Base-by-base conservation (phyloP, 2,888 invertebrate species). In the Caenorhabditis sp. region DNA sequence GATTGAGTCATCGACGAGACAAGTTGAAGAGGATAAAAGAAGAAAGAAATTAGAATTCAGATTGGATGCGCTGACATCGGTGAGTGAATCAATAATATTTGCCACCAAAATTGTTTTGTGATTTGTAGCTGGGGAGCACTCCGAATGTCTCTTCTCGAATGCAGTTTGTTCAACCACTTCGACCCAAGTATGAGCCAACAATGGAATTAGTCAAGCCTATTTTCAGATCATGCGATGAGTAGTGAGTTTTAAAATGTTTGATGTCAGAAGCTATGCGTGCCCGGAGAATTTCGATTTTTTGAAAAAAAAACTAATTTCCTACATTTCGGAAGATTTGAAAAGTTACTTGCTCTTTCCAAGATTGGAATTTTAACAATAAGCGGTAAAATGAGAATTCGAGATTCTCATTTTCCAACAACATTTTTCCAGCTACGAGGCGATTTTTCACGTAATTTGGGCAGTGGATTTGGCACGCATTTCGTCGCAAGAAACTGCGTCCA, bases 371-470 rank as follows among this genome's bases (percentile, higher is more conserved):
- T n/a, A n/a, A n/a, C n/a, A n/a, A n/a, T n/a, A n/a, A n/a, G n/a
- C n/a, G n/a, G n/a, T n/a, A n/a, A n/a, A n/a, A n/a, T n/a, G n/a
- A n/a, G n/a, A 31, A 31, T 31, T 31, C 4, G 4, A 4, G 4
- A 6, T 31, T 31, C 31, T 31, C 31, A 31, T 31, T 10, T 31
- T 31, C n/a, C n/a, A 31, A 31, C 10, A 4, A 31, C 10, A n/a
- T 36, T 57, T 57, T 58, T 58, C 10, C 26, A 65, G 60, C 19
- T 78, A 78, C 58, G 78, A 78, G 43, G 54, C 63, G 0, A 69
- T 81, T 6, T 81, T 81, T 64, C 77, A 77, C 66, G 60, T 77
- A 19, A 60, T 81, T 19, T 81, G 81, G 81, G 58, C 78, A 0
- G 60, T 81, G 21, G 76, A 79, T 55, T 43, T 72, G 49, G 61